phyloP scores from a whole-genome alignment of 53 echinoderm and acorn worm genomes.

The Henricia sp. region DNA sequence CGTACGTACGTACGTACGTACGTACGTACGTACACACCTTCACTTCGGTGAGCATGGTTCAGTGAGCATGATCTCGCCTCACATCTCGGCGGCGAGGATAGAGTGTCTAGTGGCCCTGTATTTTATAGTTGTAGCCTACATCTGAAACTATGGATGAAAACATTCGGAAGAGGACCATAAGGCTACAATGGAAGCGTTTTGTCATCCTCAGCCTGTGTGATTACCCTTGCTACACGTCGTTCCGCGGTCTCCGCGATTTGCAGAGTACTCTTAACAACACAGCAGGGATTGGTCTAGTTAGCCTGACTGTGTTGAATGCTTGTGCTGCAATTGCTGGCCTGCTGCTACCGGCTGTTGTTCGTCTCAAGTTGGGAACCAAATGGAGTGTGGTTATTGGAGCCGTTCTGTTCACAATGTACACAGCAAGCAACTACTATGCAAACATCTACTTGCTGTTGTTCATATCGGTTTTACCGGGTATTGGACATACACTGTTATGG shows the following conservation, averaged over 20 bases:
- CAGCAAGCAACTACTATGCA: slow-evolving; percentile 1
- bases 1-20: too few relatives aligned
- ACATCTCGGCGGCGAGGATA: too few relatives aligned
- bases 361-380: slow-evolving; percentile 14
- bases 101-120: too few relatives aligned
- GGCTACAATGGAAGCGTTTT: slow-evolving; percentile 26
- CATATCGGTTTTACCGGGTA: background rate
- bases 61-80: too few relatives aligned
- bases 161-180: background rate
- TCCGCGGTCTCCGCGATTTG: slow-evolving; percentile 13
- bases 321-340: background rate
- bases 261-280: slow-evolving; percentile 14
- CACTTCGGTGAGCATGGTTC: too few relatives aligned
- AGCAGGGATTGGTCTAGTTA: background rate
- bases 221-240: background rate
- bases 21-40: too few relatives aligned
- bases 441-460: background rate
- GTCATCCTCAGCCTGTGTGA: background rate
- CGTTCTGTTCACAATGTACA: background rate
- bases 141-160: too few relatives aligned
- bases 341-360: slow-evolving; percentile 1
- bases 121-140: too few relatives aligned
- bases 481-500: background rate
- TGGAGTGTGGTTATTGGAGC: slow-evolving; percentile 1
- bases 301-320: background rate